These are phyloP conservation scores for Emys orbicularis DNA, from an alignment of 2,797 vertebrate species.

Conservation along the genomic window DNA sequence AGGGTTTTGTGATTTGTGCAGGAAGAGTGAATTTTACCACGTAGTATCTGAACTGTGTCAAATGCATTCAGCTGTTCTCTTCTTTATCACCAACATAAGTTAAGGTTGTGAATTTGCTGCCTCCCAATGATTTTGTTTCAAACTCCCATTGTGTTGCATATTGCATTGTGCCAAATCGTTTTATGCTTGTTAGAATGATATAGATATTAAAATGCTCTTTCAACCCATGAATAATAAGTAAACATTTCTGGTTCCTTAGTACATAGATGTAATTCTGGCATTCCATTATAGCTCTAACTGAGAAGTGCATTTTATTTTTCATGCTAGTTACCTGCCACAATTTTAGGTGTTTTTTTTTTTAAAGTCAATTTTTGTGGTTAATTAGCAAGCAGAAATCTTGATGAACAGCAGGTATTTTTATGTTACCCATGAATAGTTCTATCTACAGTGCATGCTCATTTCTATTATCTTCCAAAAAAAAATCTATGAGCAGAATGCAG, in stretches of 20 bases:
- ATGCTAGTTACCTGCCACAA: background rate
- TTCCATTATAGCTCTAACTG: slow-evolving; percentile 28
- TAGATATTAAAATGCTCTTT: slow-evolving; percentile 20
- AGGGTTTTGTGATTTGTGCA: background rate
- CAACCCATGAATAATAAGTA: background rate
- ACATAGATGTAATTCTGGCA: background rate
- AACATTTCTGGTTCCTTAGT: background rate
- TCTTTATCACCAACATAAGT: background rate
- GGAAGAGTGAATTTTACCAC: background rate
- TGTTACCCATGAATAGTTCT: slow-evolving; percentile 11
- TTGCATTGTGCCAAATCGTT: background rate
- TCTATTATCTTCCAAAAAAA: slow-evolving; percentile 7
- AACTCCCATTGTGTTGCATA: background rate
- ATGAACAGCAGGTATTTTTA: slow-evolving; percentile 49
- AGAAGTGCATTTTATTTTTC: slow-evolving; percentile 45
- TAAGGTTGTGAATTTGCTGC: background rate
- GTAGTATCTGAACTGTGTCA: background rate
- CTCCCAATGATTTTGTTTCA: slow-evolving; percentile 7
- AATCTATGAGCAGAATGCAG: slow-evolving; percentile 52
- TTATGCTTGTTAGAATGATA: background rate
- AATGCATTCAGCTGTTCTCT: background rate
- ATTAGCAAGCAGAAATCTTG: slow-evolving; percentile 38
- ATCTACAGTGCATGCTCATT: background rate
- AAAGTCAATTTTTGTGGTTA: slow-evolving; percentile 18
- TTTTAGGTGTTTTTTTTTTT: background rate